A percentile compares a stretch with the other conserved stretches of the same genome.
These are phyloP conservation scores for Etheostoma perlongum DNA, from an alignment of 2,797 vertebrate species.

Conservation along the genomic window DNA sequence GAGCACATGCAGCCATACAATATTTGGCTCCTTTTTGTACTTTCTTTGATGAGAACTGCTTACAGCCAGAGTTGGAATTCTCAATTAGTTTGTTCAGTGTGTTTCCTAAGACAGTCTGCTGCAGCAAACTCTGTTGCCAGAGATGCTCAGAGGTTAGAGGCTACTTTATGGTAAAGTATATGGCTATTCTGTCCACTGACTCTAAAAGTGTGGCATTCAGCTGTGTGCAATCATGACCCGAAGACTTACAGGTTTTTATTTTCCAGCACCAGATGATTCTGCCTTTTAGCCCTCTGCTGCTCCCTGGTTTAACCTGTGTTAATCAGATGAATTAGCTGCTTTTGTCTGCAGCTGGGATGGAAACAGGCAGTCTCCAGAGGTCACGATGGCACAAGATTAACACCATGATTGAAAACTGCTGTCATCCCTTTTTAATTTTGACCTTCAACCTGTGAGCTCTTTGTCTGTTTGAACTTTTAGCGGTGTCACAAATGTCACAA, in stretches of 20 bases:
- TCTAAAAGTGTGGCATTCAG: conserved; percentile 16
- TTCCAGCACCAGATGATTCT: conserved; percentile 25
- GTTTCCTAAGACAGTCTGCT: neutral
- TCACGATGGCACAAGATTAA: conserved; percentile 30
- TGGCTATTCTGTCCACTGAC: neutral
- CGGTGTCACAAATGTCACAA: conserved; percentile 13
- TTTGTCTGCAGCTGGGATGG: conserved; percentile 39
- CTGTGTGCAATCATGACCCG: conserved; percentile 6
- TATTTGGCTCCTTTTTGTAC: conserved; percentile 13
- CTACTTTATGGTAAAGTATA: neutral
- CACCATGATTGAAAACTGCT: conserved; percentile 15
- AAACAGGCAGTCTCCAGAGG: conserved; percentile 17
- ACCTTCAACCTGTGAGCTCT: conserved; percentile 39
- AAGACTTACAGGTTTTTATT: conserved; percentile 13
- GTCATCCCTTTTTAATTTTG: conserved; percentile 33
- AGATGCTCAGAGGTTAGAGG: neutral
- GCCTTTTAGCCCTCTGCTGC: conserved; percentile 26
- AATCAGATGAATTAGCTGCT: conserved; percentile 58
- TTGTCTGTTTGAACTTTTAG: conserved; percentile 29
- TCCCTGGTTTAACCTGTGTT: conserved; percentile 43
- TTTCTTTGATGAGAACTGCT: conserved; percentile 23
- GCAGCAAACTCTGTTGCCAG: neutral
- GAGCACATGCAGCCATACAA: conserved; percentile 5
- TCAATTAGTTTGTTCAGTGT: conserved; percentile 11
- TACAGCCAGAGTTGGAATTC: neutral